A percentile compares a stretch with the other conserved stretches of the same genome.
phyloP scores from a whole-genome alignment of 2,113 vertebrate genomes.

The Ploceus nigricollis region DNA sequence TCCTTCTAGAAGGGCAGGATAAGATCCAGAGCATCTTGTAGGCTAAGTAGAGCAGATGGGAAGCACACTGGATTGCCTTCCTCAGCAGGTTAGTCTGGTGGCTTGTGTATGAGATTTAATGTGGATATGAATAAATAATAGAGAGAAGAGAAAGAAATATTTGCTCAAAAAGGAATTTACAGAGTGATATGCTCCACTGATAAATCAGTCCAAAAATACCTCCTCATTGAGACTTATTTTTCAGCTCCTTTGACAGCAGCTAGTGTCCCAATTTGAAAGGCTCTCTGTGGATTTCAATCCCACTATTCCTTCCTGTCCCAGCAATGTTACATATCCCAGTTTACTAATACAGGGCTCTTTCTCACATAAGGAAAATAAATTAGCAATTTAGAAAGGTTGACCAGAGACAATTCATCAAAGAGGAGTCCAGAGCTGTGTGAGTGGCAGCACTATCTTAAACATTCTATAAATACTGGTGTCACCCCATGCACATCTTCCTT shows the following conservation, averaged over 20 bases:
- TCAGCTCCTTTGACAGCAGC: background rate
- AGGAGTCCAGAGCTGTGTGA: background rate
- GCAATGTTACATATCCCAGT: background rate
- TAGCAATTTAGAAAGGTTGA: slow-evolving; percentile 8
- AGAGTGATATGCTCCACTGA: background rate
- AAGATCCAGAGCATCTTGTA: slow-evolving; percentile 12
- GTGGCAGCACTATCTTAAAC: background rate
- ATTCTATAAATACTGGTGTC: slow-evolving; percentile 1
- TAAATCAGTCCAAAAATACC: slow-evolving; percentile 55
- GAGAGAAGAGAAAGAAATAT: slow-evolving; percentile 9
- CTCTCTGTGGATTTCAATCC: background rate
- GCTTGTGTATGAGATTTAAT: slow-evolving; percentile 40
- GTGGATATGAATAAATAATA: slow-evolving; percentile 67
- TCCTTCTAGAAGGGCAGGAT: background rate
- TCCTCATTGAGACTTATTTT: background rate
- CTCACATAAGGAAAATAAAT: background rate
- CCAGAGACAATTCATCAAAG: background rate
- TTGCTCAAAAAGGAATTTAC: slow-evolving; percentile 38
- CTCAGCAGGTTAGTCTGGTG: slow-evolving; percentile 56
- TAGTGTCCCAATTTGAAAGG: background rate
- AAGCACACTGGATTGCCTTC: background rate
- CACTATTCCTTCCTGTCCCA: background rate
- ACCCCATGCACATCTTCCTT: background rate
- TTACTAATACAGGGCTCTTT: background rate
- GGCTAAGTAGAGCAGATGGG: slow-evolving; percentile 52